phyloP scores from a whole-genome alignment of 1,140 invertebrate genomes.

The Drosophila sturtevanti region DNA sequence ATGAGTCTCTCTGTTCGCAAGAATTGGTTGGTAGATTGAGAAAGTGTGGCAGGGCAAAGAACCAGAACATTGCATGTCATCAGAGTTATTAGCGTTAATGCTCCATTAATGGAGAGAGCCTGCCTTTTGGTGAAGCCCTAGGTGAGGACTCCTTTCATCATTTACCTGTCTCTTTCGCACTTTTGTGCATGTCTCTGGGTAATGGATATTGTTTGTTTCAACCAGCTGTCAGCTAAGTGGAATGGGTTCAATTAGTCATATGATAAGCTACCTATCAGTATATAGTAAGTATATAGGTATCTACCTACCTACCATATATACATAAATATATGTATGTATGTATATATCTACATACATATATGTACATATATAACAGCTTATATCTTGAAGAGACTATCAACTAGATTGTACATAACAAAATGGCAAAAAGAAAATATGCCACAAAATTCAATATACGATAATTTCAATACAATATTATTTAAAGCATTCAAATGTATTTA shows the following conservation, averaged over 20 bases:
- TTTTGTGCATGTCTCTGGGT: conserved; percentile 1
- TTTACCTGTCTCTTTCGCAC: not conserved
- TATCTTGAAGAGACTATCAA: not conserved
- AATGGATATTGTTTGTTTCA: conserved; percentile 9
- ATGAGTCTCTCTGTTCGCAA: not conserved
- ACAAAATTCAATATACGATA: not conserved
- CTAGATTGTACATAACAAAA: not conserved
- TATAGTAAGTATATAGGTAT: too few species aligned
- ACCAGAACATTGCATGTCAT: conserved; percentile 57
- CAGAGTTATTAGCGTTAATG: conserved; percentile 57
- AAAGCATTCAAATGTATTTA: too few species aligned
- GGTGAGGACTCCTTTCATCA: not conserved
- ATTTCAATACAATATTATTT: not conserved
- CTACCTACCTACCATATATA: not conserved
- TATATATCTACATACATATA: not conserved
- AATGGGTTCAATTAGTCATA: not conserved
- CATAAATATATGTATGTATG: not conserved
- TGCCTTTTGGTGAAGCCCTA: not conserved
- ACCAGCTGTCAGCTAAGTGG: conserved; percentile 1
- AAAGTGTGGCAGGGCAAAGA: not conserved
- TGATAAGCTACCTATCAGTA: not conserved
- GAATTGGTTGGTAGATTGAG: not conserved
- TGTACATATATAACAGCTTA: not conserved
- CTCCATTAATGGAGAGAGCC: conserved; percentile 44
- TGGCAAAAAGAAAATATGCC: not conserved